Evolutionary conservation across 2,797 vertebrate genomes (phyloP).

Genomic region (Periparus ater): DNA sequence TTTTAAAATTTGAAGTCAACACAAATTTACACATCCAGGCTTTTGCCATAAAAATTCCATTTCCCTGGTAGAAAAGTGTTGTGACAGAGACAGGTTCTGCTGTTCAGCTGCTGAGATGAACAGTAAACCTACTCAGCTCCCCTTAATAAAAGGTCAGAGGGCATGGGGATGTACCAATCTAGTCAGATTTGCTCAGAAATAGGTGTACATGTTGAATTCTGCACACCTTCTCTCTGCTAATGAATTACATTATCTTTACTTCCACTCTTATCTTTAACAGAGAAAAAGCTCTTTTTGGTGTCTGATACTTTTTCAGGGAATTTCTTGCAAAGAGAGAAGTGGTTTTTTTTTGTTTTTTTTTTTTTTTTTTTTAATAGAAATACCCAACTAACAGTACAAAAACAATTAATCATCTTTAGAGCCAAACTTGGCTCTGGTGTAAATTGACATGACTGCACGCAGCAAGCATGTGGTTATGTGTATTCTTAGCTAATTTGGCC

Average conservation of each 20-base stretch:
- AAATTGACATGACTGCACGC: background rate
- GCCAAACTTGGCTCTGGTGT: background rate
- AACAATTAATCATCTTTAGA: background rate
- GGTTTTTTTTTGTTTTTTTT: no score
- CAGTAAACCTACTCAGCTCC: background rate
- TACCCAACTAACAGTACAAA: background rate
- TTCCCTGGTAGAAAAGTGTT: background rate
- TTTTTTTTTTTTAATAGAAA: background rate
- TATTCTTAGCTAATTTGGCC: background rate
- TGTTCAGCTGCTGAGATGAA: background rate
- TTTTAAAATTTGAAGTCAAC: background rate
- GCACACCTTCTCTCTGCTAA: background rate
- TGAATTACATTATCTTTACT: background rate
- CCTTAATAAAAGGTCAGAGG: background rate
- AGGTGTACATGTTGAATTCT: background rate
- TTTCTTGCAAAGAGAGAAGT: background rate
- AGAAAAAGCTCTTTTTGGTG: background rate
- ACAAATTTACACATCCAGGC: background rate
- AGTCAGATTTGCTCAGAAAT: background rate
- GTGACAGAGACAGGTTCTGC: background rate
- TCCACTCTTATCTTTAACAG: background rate
- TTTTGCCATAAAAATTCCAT: background rate
- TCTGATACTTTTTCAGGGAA: background rate
- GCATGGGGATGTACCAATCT: rapidly evolving
- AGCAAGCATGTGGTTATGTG: background rate